phyloP scores from a whole-genome alignment of 2,888 invertebrate genomes.

The Eugnorisma glareosa region DNA sequence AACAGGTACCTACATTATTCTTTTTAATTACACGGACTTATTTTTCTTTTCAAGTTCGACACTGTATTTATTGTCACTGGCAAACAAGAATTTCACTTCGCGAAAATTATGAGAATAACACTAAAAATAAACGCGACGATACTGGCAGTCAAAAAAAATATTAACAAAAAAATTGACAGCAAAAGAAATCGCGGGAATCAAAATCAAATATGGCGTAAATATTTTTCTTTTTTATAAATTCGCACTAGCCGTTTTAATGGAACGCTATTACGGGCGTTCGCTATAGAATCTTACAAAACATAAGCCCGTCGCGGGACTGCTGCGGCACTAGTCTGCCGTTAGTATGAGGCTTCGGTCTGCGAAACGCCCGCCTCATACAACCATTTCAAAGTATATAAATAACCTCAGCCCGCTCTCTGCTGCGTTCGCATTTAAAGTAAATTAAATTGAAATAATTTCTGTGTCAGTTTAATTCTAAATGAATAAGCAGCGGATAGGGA shows the following conservation, averaged over 20 bases:
- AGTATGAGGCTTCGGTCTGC: slow-evolving; percentile 67
- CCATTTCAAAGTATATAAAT: slow-evolving; percentile 69
- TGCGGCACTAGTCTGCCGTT: slow-evolving; percentile 58
- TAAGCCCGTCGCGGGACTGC: slow-evolving; percentile 58
- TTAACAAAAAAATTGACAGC: slow-evolving; percentile 33
- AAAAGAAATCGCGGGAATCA: slow-evolving; percentile 44
- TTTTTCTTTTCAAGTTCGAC: slow-evolving; percentile 3
- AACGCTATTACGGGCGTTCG: slow-evolving; percentile 57
- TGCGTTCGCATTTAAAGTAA: slow-evolving; percentile 62
- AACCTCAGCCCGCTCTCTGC: slow-evolving; percentile 65
- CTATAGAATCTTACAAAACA: slow-evolving; percentile 54
- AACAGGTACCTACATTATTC: slow-evolving; percentile 33
- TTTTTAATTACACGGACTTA: slow-evolving; percentile 23
- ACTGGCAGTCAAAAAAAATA: slow-evolving; percentile 45
- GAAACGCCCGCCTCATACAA: slow-evolving; percentile 61
- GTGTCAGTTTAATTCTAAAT: slow-evolving; percentile 40
- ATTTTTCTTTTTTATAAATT: slow-evolving; percentile 43
- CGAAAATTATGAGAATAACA: slow-evolving; percentile 55
- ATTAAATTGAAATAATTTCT: slow-evolving; percentile 64
- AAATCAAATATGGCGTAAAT: slow-evolving; percentile 62
- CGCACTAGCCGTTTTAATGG: slow-evolving; percentile 29
- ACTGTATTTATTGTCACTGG: slow-evolving; percentile 37
- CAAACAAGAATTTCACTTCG: slow-evolving; percentile 28
- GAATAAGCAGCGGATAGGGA: slow-evolving; percentile 1
- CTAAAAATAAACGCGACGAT: slow-evolving; percentile 52